Evolutionary conservation across 30 jellyfish, hydroid and myxozoan genomes (phyloP).

Genomic region (Turritopsis rubra): DNA sequence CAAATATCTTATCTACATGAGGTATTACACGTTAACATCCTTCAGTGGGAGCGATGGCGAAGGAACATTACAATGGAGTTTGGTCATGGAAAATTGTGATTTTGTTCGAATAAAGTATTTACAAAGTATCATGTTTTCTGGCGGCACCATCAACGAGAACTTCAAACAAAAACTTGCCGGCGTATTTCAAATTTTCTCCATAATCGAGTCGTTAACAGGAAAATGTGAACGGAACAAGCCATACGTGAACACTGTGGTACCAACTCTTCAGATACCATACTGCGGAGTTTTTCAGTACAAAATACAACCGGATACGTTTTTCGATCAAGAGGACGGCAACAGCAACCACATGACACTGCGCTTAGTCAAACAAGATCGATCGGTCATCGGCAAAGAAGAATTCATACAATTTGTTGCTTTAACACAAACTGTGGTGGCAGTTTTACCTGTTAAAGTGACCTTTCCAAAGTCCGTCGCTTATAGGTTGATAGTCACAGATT

Average conservation of each 20-base stretch:
- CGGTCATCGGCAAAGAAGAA: slow-evolving; percentile 1
- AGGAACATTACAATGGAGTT: background rate
- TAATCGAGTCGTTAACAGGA: slow-evolving; percentile 40
- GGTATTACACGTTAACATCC: background rate
- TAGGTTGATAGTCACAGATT: slow-evolving; percentile 48
- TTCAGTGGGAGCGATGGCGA: background rate
- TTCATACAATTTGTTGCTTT: slow-evolving; percentile 54
- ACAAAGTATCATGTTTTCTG: slow-evolving; percentile 30
- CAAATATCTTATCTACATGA: background rate
- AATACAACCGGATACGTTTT: slow-evolving; percentile 61
- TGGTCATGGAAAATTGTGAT: slow-evolving; percentile 35
- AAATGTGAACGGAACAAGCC: slow-evolving; percentile 54
- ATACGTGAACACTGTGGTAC: slow-evolving; percentile 7
- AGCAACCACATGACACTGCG: slow-evolving; percentile 36
- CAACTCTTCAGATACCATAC: slow-evolving; percentile 29
- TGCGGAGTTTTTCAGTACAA: slow-evolving; percentile 54
- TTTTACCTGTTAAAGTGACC: background rate
- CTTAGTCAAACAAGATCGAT: slow-evolving; percentile 25
- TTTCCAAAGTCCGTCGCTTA: slow-evolving; percentile 4
- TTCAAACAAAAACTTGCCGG: slow-evolving; percentile 12
- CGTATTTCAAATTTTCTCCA: slow-evolving; percentile 20
- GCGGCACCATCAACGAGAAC: slow-evolving; percentile 25
- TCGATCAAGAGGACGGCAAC: slow-evolving; percentile 65
- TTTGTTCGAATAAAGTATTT: slow-evolving; percentile 9
- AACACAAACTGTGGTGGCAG: slow-evolving; percentile 46